Conservation (phyloP, 1,140 invertebrate genomes). For the Papilio xuthus region DNA sequence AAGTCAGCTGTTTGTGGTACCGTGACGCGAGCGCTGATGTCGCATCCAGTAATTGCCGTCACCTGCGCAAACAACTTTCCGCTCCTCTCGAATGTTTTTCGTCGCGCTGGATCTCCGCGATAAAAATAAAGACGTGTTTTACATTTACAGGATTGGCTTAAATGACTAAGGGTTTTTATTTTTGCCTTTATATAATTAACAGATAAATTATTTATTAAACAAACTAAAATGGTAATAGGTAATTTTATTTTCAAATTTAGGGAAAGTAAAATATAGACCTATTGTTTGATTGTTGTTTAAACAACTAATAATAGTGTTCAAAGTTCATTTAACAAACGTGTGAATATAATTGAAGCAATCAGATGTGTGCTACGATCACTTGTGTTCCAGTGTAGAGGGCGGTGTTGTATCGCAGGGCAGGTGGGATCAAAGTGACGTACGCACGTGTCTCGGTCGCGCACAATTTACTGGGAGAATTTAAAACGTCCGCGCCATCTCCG, state of each 20-base stretch:
- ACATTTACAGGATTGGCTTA: not conserved
- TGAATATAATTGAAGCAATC: not conserved
- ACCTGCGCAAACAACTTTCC: conserved; percentile 19
- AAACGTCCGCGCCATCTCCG: not conserved
- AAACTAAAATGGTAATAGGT: no score
- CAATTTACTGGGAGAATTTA: not conserved
- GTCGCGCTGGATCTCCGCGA: not conserved
- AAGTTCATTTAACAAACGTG: no score
- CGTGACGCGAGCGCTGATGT: not conserved
- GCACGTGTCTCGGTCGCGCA: conserved; percentile 1
- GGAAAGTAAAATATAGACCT: no score
- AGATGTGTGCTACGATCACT: not conserved
- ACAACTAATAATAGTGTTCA: no score
- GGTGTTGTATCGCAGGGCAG: not conserved
- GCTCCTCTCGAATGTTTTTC: not conserved
- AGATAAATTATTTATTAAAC: no score
- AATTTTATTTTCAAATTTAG: no score
- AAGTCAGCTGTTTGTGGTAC: conserved; percentile 26
- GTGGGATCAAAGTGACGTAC: not conserved
- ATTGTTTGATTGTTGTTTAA: no score
- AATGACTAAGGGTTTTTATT: not conserved
- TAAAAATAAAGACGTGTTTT: conserved; percentile 13
- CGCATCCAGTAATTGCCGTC: conserved; percentile 1
- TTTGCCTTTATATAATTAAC: not conserved
- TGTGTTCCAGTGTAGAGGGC: not conserved